A percentile compares a stretch with the other conserved stretches of the same genome.
Conservation (phyloP, 1,140 invertebrate genomes). For the Trachelipus rathkii region DNA sequence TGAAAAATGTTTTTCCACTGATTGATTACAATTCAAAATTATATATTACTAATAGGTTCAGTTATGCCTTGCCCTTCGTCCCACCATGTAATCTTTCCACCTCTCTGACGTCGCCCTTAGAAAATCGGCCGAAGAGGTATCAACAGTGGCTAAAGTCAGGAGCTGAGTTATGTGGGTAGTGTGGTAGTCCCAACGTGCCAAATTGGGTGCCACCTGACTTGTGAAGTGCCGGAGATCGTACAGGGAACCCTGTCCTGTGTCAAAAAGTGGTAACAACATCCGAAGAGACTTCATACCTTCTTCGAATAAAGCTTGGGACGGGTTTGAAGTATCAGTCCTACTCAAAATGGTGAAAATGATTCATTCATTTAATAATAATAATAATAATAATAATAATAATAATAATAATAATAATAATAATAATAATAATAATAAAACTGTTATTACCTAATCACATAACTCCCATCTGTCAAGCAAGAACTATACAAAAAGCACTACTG, state of each 20-base stretch:
- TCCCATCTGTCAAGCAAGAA: too few species aligned
- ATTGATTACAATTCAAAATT: too few species aligned
- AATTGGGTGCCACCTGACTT: conserved; percentile 78
- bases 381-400: too few species aligned
- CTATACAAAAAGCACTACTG: too few species aligned
- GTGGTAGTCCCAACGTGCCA: conserved; percentile 93
- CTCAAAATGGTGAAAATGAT: not conserved
- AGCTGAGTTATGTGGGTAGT: conserved; percentile 96
- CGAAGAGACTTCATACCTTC: conserved; percentile 85
- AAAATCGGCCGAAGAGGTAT: conserved; percentile 68
- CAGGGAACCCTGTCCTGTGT: conserved; percentile 91
- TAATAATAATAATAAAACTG: too few species aligned
- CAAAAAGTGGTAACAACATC: conserved; percentile 82
- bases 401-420: too few species aligned
- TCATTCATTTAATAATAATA: too few species aligned
- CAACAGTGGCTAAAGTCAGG: conserved; percentile 76
- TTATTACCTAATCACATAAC: too few species aligned
- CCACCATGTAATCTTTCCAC: conserved; percentile 94
- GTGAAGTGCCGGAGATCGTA: conserved; percentile 94
- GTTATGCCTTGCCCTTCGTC: conserved; percentile 88
- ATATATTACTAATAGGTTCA: conserved; percentile 48
- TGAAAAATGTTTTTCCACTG: too few species aligned
- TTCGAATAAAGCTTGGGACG: conserved; percentile 64
- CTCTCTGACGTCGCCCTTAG: conserved; percentile 79
- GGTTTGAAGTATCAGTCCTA: not conserved